Percentiles rank a stretch among this genome's conserved stretches.
phyloP scores from a whole-genome alignment of 2,797 vertebrate species.

The Sciurus vulgaris region DNA sequence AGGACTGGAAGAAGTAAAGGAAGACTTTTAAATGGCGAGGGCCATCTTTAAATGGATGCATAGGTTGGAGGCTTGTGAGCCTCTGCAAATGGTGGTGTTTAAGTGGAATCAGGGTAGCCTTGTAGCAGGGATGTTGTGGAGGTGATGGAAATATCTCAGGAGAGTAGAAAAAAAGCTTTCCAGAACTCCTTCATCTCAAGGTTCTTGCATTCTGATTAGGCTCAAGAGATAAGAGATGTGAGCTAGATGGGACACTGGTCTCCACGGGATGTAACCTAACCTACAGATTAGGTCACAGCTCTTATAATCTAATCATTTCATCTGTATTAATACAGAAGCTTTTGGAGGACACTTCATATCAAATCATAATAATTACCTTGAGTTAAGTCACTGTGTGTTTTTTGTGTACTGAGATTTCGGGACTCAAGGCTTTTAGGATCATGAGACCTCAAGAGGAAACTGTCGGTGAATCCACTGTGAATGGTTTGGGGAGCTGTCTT shows the following conservation, averaged over 20 bases:
- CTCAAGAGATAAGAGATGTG: not conserved
- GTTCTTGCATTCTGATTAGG: not conserved
- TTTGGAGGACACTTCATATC: too few species aligned
- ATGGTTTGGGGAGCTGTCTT: not conserved
- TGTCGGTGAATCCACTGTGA: not conserved
- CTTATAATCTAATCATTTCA: too few species aligned
- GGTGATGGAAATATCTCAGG: not conserved
- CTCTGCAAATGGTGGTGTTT: not conserved
- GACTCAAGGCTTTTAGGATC: not conserved
- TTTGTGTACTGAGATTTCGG: slow-evolving; percentile 29
- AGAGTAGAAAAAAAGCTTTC: not conserved
- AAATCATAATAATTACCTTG: not conserved
- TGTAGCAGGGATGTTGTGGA: rapidly evolving
- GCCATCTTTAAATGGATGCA: not conserved
- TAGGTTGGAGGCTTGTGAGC: not conserved
- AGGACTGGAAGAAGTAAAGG: not conserved
- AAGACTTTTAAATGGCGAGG: not conserved
- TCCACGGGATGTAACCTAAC: not conserved
- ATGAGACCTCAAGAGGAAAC: not conserved
- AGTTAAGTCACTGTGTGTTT: not conserved
- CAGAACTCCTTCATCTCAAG: not conserved
- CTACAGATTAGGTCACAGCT: too few species aligned
- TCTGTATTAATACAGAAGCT: too few species aligned
- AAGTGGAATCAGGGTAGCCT: not conserved
- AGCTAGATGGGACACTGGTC: not conserved